phyloP scores from a whole-genome alignment of 2,113 vertebrate genomes.

The Apodemus sylvaticus region DNA sequence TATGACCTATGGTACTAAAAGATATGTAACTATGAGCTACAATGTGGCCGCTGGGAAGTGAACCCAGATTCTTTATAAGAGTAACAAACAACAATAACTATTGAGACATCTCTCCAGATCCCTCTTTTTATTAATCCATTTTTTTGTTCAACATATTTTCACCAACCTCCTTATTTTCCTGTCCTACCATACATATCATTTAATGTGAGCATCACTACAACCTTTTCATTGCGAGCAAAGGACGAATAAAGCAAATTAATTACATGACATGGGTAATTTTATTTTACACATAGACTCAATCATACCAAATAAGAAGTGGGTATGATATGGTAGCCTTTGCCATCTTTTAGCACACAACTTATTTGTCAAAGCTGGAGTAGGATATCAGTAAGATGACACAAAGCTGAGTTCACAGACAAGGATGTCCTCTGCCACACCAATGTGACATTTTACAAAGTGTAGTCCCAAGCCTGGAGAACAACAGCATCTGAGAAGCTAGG shows the following conservation, averaged over 20 bases:
- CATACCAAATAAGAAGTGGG: neutral
- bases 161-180: neutral
- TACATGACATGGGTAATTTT: neutral
- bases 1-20: neutral
- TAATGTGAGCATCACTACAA: neutral
- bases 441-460: neutral
- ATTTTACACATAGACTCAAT: neutral
- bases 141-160: neutral
- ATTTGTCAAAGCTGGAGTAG: neutral
- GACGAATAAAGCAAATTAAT: constrained; percentile 16
- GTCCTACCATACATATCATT: neutral
- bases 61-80: neutral
- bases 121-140: neutral
- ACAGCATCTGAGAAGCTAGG: neutral
- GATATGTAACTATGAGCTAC: neutral
- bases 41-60: neutral
- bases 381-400: neutral
- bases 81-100: neutral
- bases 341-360: neutral
- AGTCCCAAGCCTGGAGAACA: neutral
- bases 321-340: neutral
- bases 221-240: neutral
- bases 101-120: neutral
- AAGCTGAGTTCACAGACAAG: neutral
- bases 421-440: neutral